phyloP scores from a whole-genome alignment of 1,140 invertebrate genomes.

The Subanguina moxae region DNA sequence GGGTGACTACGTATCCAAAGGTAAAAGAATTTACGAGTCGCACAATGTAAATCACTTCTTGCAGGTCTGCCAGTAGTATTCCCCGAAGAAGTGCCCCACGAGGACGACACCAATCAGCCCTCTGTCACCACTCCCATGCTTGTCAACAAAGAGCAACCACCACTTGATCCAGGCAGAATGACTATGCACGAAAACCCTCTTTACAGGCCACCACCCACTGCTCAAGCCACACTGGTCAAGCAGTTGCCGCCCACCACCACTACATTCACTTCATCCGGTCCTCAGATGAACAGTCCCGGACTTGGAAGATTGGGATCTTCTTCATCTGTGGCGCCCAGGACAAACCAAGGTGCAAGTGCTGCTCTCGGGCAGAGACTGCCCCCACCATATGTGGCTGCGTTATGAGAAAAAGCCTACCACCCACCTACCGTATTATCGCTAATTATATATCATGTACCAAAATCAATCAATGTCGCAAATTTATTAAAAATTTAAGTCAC shows the following conservation, averaged over 20 bases:
- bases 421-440: too few species aligned
- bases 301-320: constrained; percentile 9
- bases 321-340: constrained; percentile 1
- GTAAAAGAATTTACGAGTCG: not conserved
- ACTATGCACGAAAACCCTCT: constrained; percentile 53
- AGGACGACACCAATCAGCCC: constrained; percentile 32
- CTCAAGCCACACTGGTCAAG: constrained; percentile 16
- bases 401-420: not conserved
- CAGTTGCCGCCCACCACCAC: not conserved
- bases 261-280: constrained; percentile 21
- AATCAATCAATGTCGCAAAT: too few species aligned
- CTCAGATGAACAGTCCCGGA: constrained; percentile 3
- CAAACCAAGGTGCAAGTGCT: constrained; percentile 19
- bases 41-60: not conserved
- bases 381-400: constrained; percentile 30
- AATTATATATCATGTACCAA: too few species aligned
- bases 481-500: too few species aligned
- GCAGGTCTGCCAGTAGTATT: constrained; percentile 49
- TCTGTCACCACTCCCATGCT: constrained; percentile 52
- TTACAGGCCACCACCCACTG: constrained; percentile 46
- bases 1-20: constrained; percentile 46
- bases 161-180: constrained; percentile 40
- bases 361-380: constrained; percentile 34
- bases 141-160: constrained; percentile 47
- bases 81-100: constrained; percentile 50